Percentiles rank a stretch among this genome's conserved stretches.
These are phyloP conservation scores for Neoitamus cyanurus DNA, from an alignment of 2,888 invertebrate species.

Conservation along the genomic window DNA sequence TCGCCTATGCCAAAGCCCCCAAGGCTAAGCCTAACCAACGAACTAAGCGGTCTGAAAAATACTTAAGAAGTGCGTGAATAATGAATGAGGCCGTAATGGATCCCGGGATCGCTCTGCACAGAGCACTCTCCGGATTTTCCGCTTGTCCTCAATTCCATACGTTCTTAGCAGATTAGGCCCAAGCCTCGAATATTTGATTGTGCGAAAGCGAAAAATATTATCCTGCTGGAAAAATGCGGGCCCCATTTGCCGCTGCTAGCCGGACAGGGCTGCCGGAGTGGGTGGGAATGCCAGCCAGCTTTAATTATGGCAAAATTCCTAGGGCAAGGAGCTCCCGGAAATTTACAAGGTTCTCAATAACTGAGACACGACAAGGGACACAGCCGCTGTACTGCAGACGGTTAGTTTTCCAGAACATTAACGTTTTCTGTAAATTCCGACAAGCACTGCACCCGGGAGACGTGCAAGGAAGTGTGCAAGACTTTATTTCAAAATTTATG, in stretches of 20 bases:
- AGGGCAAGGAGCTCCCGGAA: not conserved
- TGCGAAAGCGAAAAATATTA: not conserved
- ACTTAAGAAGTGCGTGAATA: constrained; percentile 48
- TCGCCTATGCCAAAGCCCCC: not conserved
- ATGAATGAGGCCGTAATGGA: constrained; percentile 49
- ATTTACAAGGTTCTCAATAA: constrained; percentile 18
- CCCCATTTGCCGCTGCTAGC: not conserved
- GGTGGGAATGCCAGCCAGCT: not conserved
- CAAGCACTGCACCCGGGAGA: not conserved
- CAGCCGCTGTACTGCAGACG: not conserved
- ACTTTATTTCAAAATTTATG: constrained; percentile 48
- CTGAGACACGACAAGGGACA: not conserved
- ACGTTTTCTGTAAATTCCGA: constrained; percentile 26
- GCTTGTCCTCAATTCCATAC: not conserved
- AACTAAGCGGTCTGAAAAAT: constrained; percentile 52
- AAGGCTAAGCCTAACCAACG: constrained; percentile 46
- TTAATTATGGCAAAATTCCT: not conserved
- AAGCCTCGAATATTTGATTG: constrained; percentile 18
- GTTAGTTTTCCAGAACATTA: constrained; percentile 38
- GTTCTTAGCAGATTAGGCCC: constrained; percentile 23
- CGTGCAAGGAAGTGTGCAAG: constrained; percentile 40
- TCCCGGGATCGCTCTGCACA: not conserved
- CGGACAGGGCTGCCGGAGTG: not conserved
- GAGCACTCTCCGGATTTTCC: constrained; percentile 18
- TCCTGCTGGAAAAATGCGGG: not conserved